Evolutionary conservation across 2,888 invertebrate species (phyloP), one percentile per base, ranked within the genome.

Genomic region (Watsonalla binaria): DNA sequence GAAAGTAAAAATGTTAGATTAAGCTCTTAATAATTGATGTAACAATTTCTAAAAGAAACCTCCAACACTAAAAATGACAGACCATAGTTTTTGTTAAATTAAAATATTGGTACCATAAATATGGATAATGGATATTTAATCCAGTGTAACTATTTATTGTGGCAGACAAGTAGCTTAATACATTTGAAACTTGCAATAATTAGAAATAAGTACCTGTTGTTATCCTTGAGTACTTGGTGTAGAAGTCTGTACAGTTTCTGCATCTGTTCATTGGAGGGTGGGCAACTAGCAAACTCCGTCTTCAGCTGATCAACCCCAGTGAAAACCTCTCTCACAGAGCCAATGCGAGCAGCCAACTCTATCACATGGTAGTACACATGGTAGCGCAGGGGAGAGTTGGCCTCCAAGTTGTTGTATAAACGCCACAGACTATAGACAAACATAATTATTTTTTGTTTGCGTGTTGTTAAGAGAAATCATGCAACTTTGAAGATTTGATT

Each of bases 351-450:
- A 0, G 98, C 97, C 54, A 99, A 93, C 84, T 96, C 95, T 24
- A 98, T 94, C 68, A 98, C 92, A 75, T 97, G 96, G 76, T 96
- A 97, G 84, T 98, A 99, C 11, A 98, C 97, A 77, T 97, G 96
- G 83, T 98, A 98, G 46, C 98, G 93, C 82, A 97, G 93, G 0
- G 96, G 94, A 0, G 96, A 96, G 63, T 94, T 93, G 59, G 95
- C 94, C 68, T 96, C 96, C 65, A 99, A 88, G 49, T 98, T 98
- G 85, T 98, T 97, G 80, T 98, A 99, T 53, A 99, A 86, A 57
- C 98, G 93, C 94, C 97, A 97, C 60, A 99, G 88, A 52, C 97
- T 97, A 76, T 52, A 92, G 91, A 51, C n/a, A 46, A 47, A 47
- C n/a, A 35, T n/a, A 13, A 2, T 52, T 24, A 35, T 42, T 47